phyloP scores from a whole-genome alignment of 2,113 vertebrate genomes.

The Ammodramus savannarum region DNA sequence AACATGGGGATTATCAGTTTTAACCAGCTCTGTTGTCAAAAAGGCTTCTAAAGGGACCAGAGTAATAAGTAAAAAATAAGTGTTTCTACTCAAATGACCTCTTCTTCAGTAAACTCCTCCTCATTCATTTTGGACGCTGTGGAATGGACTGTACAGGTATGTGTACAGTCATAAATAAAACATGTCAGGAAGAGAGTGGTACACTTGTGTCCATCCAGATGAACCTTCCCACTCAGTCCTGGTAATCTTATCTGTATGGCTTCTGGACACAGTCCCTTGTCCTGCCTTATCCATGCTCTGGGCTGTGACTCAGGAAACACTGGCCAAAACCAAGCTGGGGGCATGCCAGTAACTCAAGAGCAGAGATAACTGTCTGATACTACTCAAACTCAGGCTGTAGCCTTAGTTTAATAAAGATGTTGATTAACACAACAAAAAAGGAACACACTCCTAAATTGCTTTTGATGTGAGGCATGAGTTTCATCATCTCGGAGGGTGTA shows the following conservation, averaged over 20 bases:
- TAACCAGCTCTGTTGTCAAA: neutral
- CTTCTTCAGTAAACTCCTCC: neutral
- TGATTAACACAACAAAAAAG: neutral
- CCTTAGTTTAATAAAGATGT: neutral
- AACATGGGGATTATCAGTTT: neutral
- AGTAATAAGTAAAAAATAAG: neutral
- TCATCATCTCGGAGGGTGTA: neutral
- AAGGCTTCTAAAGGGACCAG: neutral
- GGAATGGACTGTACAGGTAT: neutral
- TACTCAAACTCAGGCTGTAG: neutral
- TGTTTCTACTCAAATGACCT: neutral
- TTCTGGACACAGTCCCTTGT: neutral
- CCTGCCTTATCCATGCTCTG: neutral
- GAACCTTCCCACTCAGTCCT: neutral
- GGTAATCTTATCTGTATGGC: neutral
- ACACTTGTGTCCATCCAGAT: neutral
- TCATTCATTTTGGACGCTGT: neutral
- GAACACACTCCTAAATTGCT: neutral
- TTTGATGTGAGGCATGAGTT: neutral
- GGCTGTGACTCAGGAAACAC: neutral
- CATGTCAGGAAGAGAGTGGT: fast-evolving
- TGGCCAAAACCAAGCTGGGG: neutral
- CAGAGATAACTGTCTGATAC: neutral
- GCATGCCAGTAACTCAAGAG: neutral
- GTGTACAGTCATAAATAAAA: neutral